Evolutionary conservation across 2,888 invertebrate genomes (phyloP).

Genomic region (Eudemis profundana): DNA sequence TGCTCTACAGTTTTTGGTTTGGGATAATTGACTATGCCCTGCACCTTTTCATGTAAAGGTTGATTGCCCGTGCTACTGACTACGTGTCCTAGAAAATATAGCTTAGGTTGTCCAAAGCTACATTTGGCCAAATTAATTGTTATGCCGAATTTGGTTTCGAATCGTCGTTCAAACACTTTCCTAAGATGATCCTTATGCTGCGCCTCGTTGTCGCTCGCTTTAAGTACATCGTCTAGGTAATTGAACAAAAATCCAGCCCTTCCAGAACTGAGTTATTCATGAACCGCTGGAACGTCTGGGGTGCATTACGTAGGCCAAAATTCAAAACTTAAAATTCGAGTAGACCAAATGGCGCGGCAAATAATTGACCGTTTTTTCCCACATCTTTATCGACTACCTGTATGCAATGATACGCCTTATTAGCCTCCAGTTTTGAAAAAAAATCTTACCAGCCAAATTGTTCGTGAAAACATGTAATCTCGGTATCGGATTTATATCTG

Average conservation of each 20-base stretch:
- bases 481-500: conserved; percentile 57
- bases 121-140: too few species aligned
- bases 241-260: conserved; percentile 21
- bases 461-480: conserved; percentile 50
- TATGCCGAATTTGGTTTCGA: conserved; percentile 32
- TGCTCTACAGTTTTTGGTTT: conserved; percentile 44
- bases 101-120: conserved; percentile 33
- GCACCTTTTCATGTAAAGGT: conserved; percentile 35
- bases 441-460: conserved; percentile 36
- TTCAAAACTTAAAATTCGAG: conserved; percentile 22
- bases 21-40: conserved; percentile 42
- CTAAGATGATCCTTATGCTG: conserved; percentile 23
- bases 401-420: conserved; percentile 12
- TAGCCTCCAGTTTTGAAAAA: conserved; percentile 1
- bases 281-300: conserved; percentile 55
- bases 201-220: too few species aligned
- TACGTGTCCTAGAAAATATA: conserved; percentile 32
- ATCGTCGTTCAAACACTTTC: conserved; percentile 3
- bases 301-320: conserved; percentile 56
- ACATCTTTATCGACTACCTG: neutral
- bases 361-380: conserved; percentile 10
- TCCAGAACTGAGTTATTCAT: conserved; percentile 45
- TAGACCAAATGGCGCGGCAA: neutral
- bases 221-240: conserved; percentile 36
- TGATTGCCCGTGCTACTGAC: conserved; percentile 18